A percentile compares a stretch with the other conserved stretches of the same genome.
phyloP scores from a whole-genome alignment of 2,888 invertebrate species.

The Nephrocerus scutellatus region DNA sequence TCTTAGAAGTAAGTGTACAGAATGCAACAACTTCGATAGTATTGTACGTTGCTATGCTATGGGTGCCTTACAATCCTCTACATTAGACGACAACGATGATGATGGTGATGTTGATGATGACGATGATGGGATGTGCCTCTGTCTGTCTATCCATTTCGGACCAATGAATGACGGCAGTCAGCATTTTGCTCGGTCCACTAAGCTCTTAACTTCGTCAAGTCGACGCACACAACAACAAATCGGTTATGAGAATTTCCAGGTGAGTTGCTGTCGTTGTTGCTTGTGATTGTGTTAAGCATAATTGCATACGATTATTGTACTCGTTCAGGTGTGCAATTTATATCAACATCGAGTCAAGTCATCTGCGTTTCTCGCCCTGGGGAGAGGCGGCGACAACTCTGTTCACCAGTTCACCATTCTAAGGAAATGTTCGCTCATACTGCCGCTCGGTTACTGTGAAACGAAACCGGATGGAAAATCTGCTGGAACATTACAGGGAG shows the following conservation, averaged over 20 bases:
- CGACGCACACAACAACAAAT: conserved; percentile 3
- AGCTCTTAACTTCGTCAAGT: conserved; percentile 13
- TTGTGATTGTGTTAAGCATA: conserved; percentile 45
- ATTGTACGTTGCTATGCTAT: no score
- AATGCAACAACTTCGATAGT: no score
- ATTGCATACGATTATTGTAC: conserved; percentile 47
- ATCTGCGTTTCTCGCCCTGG: background rate
- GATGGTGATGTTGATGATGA: conserved; percentile 5
- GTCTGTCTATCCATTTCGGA: no score
- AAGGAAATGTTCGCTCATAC: no score
- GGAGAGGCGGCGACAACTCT: background rate
- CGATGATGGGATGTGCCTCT: no score
- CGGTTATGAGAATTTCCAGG: conserved; percentile 17
- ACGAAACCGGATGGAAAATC: no score
- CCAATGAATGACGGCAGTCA: background rate
- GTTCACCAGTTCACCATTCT: conserved; percentile 2
- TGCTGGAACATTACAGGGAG: no score
- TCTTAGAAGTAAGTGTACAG: no score
- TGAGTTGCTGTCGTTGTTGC: conserved; percentile 25
- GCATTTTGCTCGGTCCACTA: background rate
- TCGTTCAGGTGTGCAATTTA: conserved; percentile 47
- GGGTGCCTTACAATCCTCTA: no score
- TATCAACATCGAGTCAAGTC: conserved; percentile 25
- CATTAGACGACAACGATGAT: conserved; percentile 6
- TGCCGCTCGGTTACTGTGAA: no score